Evolutionary conservation across 1,140 invertebrate genomes (phyloP).

Genomic region (Panagrolaimus sp.): DNA sequence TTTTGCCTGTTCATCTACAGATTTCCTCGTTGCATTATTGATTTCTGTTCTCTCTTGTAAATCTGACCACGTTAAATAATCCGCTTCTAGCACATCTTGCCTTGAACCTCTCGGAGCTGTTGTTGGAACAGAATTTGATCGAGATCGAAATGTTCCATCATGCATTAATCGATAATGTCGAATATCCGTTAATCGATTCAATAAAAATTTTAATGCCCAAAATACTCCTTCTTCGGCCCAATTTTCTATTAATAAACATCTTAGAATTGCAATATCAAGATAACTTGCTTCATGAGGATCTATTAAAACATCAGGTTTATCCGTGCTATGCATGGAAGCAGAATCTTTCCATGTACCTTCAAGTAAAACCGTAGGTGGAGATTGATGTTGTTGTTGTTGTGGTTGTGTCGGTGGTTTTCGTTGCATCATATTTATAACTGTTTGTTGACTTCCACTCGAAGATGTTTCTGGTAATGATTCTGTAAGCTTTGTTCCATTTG

Average conservation of each 20-base stretch:
- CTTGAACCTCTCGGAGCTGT: slow-evolving; percentile 36
- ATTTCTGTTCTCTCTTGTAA: slow-evolving; percentile 39
- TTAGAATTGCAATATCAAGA: slow-evolving; percentile 84
- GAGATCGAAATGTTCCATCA: slow-evolving; percentile 37
- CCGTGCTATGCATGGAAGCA: slow-evolving; percentile 13
- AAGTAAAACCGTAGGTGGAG: neutral
- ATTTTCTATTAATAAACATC: slow-evolving; percentile 90
- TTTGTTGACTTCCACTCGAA: slow-evolving; percentile 52
- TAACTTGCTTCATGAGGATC: slow-evolving; percentile 83
- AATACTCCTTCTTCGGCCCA: slow-evolving; percentile 96
- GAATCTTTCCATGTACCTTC: neutral
- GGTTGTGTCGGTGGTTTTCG: neutral
- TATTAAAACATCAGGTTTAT: slow-evolving; percentile 20
- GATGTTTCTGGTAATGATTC: slow-evolving; percentile 5
- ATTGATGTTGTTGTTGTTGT: slow-evolving; percentile 8
- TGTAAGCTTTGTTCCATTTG: neutral
- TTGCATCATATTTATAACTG: slow-evolving; percentile 32
- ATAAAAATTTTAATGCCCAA: slow-evolving; percentile 82
- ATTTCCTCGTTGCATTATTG: neutral
- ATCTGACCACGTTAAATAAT: slow-evolving; percentile 54
- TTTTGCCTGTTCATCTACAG: slow-evolving; percentile 5
- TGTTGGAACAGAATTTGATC: slow-evolving; percentile 45
- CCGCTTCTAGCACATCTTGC: slow-evolving; percentile 23
- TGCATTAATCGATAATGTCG: slow-evolving; percentile 33
- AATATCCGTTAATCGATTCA: slow-evolving; percentile 61